phyloP scores from a whole-genome alignment of 2,113 vertebrate species.

The Plecturocebus donacophilus region DNA sequence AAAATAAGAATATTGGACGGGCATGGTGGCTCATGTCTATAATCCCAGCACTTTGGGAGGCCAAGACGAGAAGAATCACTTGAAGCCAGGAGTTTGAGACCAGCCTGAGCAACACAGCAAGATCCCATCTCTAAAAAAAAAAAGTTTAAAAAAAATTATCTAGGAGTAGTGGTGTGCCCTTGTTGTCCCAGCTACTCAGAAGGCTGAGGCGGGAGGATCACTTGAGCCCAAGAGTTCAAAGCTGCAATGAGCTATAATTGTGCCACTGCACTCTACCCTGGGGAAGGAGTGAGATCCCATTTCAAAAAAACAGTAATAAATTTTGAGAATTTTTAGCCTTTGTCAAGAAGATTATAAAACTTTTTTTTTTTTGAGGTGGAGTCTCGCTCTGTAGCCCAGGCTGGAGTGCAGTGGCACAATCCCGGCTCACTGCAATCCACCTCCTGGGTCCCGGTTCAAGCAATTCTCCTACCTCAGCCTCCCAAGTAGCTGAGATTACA shows the following conservation, averaged over 20 bases:
- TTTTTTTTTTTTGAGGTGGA: neutral
- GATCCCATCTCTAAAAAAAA: neutral
- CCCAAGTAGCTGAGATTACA: too few relatives aligned
- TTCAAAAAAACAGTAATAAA: neutral
- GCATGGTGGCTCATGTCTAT: neutral
- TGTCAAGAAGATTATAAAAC: neutral
- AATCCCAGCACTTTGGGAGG: neutral
- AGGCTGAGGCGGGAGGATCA: neutral
- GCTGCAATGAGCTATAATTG: neutral
- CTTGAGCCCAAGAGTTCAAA: neutral
- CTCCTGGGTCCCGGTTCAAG: too few relatives aligned
- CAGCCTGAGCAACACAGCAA: neutral
- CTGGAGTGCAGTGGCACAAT: too few relatives aligned
- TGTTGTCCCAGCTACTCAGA: neutral
- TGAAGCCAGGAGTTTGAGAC: neutral
- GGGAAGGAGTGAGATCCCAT: neutral
- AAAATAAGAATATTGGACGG: neutral
- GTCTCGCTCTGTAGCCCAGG: too few relatives aligned
- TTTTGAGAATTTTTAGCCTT: constrained; percentile 15
- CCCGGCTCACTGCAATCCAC: too few relatives aligned
- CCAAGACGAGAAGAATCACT: neutral
- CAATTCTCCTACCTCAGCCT: too few relatives aligned
- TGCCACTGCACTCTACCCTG: neutral
- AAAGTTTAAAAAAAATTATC: neutral
- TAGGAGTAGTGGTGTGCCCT: neutral